Percentiles rank a stretch among this genome's conserved stretches.
phyloP scores from a whole-genome alignment of 2,113 vertebrate species.

The Grammomys dolichurus region DNA sequence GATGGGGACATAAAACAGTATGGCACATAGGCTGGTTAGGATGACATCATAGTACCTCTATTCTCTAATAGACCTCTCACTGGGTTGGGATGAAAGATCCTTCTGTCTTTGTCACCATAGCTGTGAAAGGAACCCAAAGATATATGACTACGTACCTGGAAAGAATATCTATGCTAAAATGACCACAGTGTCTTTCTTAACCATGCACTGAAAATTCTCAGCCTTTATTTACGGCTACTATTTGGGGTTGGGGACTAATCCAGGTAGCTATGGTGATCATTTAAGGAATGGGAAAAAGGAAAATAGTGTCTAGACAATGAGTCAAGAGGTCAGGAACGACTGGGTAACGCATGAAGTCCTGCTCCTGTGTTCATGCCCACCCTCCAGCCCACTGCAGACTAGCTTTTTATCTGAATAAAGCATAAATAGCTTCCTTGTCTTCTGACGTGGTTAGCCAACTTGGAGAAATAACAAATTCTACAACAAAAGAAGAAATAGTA shows the following conservation, averaged over 20 bases:
- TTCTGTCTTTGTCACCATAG: neutral
- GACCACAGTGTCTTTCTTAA: neutral
- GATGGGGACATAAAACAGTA: neutral
- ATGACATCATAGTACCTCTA: no score
- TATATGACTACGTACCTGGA: neutral
- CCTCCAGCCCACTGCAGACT: neutral
- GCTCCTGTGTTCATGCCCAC: rapidly evolving
- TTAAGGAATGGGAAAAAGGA: neutral
- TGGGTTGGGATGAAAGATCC: neutral
- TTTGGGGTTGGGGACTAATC: neutral
- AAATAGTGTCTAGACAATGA: neutral
- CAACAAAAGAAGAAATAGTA: neutral
- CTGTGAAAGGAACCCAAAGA: neutral
- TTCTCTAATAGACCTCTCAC: neutral
- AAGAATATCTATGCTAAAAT: neutral
- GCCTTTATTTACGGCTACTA: neutral
- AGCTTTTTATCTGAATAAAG: no score
- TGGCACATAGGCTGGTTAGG: rapidly evolving
- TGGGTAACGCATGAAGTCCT: neutral
- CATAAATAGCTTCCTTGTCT: neutral
- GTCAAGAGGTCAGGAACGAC: neutral
- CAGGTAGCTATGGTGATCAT: neutral
- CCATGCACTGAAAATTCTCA: neutral
- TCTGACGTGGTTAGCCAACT: neutral
- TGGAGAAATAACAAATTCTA: neutral